Evolutionary conservation across 2,888 invertebrate species (phyloP), one percentile per base, ranked within the genome.

Genomic region (Ophraella communa): DNA sequence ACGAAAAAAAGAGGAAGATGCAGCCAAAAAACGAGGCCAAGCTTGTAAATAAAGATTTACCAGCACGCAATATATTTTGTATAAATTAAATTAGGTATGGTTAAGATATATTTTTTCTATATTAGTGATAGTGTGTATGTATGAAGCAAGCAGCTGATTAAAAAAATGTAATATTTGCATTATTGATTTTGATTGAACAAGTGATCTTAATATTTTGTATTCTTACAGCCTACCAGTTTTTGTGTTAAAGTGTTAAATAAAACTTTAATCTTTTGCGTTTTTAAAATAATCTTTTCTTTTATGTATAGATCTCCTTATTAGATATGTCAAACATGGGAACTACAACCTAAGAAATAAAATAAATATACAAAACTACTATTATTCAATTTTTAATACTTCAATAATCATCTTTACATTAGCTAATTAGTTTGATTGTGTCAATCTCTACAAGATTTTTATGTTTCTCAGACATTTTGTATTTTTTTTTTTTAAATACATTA

Each of bases 1-100:
- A 84, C 86, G 87, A 78, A 91, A 90, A 82, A 92, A 92, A 77
- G 88, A 90, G 77, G 86, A 87, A 75, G 84, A 68, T 44, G 73
- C 74, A 52, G 33, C 53, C 8, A 24, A 62, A 11, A 59, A 62
- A 44, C 35, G 27, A 14, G 49, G 56, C 11, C 68, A 68, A 51
- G 47, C 71, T 53, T 69, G 71, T 64, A 72, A 74, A 69, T 71
- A 70, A 70, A 58, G 58, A 14, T 47, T n/a, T 17, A 39, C 35
- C 23, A 45, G 8, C 54, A 53, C 27, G 35, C 51, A 52, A 27
- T 51, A 53, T 35, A 51, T 61, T 64, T 60, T 63, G 63, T 66
- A 66, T 55, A 52, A 62, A 57, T 62, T 52, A 44, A 62, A 59
- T 58, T 42, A 39, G 14, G 58, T 60, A 53, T 14, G 57, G 18